Evolutionary conservation across 92 coral and sea anemone species (phyloP).

Genomic region (Pocillopora meandrina): DNA sequence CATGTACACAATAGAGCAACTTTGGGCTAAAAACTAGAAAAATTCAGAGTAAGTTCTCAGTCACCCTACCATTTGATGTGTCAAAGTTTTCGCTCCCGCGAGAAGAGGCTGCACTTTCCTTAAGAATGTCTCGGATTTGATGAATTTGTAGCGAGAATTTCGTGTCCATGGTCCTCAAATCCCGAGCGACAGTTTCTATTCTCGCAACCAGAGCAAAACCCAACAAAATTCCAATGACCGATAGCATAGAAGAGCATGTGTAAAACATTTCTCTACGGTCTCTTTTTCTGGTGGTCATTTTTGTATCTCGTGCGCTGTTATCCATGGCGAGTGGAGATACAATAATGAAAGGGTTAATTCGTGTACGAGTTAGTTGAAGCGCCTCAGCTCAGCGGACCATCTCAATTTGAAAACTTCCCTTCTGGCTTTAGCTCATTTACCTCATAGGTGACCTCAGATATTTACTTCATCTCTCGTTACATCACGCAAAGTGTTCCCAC

Average conservation of each 20-base stretch:
- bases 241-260: background rate
- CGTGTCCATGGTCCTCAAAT: background rate
- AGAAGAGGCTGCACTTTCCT: background rate
- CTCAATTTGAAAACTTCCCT: too few relatives aligned
- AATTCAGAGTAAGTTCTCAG: background rate
- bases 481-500: too few relatives aligned
- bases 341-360: too few relatives aligned
- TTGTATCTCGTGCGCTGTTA: background rate
- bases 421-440: too few relatives aligned
- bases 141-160: constrained; percentile 14
- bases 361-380: too few relatives aligned
- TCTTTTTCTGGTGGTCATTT: background rate
- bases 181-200: background rate
- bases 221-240: background rate
- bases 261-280: background rate
- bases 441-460: too few relatives aligned
- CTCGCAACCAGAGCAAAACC: background rate
- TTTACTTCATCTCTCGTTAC: too few relatives aligned
- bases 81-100: background rate
- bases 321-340: background rate
- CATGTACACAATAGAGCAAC: background rate
- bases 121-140: background rate
- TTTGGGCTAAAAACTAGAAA: too few relatives aligned
- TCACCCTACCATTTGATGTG: background rate
- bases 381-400: too few relatives aligned